Evolutionary conservation across 2,888 invertebrate species (phyloP).

Genomic region (Arge pagana): DNA sequence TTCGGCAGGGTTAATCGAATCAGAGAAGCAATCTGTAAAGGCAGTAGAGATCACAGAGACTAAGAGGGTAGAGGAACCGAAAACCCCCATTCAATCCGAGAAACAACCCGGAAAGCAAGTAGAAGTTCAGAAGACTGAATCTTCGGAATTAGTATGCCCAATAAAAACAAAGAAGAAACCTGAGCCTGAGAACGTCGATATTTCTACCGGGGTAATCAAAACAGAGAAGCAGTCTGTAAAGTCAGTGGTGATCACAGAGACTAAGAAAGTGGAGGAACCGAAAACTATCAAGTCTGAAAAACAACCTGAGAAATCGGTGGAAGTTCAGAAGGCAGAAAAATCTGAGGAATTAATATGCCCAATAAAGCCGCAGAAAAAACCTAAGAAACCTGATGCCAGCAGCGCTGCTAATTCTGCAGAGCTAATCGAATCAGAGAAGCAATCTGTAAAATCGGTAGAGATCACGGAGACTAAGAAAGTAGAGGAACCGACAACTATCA

Average conservation of each 20-base stretch:
- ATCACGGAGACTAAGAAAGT: conserved; percentile 27
- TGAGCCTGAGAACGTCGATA: too few relatives aligned
- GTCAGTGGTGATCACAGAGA: too few relatives aligned
- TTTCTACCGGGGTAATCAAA: too few relatives aligned
- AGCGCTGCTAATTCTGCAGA: not conserved
- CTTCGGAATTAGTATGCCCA: too few relatives aligned
- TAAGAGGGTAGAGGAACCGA: conserved; percentile 32
- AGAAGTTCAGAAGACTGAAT: too few relatives aligned
- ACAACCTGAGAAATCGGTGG: conserved; percentile 16
- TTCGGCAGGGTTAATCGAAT: too few relatives aligned
- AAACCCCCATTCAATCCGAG: too few relatives aligned
- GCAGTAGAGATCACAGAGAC: conserved; percentile 23
- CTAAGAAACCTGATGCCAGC: conserved; percentile 9
- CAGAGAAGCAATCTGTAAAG: conserved; percentile 28
- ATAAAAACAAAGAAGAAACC: too few relatives aligned
- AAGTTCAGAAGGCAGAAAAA: conserved; percentile 9
- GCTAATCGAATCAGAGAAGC: conserved; percentile 12
- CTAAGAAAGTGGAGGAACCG: conserved; percentile 33
- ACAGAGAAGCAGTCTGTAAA: too few relatives aligned
- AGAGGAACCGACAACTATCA: conserved; percentile 30
- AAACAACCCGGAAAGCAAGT: not conserved
- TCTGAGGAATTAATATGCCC: not conserved
- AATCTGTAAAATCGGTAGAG: conserved; percentile 27
- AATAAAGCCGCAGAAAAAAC: conserved; percentile 14
- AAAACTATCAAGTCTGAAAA: not conserved